Base-by-base conservation (phyloP, 2,113 vertebrate genomes). In the Lagopus leucura region DNA sequence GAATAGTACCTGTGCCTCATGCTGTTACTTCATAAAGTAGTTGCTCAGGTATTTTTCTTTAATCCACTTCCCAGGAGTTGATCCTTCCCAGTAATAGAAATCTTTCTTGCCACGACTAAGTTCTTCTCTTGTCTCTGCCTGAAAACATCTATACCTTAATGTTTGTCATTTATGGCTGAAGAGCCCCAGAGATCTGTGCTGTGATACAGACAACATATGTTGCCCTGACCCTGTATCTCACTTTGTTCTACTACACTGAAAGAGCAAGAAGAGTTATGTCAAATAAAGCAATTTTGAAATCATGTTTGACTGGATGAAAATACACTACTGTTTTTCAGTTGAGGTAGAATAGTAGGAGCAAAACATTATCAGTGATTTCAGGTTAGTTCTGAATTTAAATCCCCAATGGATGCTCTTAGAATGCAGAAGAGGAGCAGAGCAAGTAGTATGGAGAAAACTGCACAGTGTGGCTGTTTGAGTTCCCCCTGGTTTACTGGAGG, bases 341-440 rank as follows among this genome's bases (percentile, higher is more conserved):
- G 40, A 42, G 25, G 20, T 30, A 28, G 28, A n/a, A 21, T 45
- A 75, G 65, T 6, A 67, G 47, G 36, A 82, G 58, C 28, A 16
- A 48, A 70, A 24, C 21, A 42, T 38, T 24, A n/a, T n/a, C 54
- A 67, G 17, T 55, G 36, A 71, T 40, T 61, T 75, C 36, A 2
- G 3, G 38, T 36, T 8, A 36, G 28, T 47, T 52, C 25, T 52
- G 50, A 52, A 9, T 27, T 52, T 15, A 52, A 15, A 22, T 63
- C 20, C 70, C 30, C 18, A 28, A 0, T 0, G 55, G 75, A 64
- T 1, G 3, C 38, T 19, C 32, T 30, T 34, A 40, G 60, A 48
- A 27, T 20, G 48, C 66, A 79, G 78, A 36, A 40, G 40, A 21
- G 48, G 8, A n/a, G 47, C 20, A 66, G 54, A 42, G 30, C 48